A percentile compares a stretch with the other conserved stretches of the same genome.
Evolutionary conservation across 1,140 invertebrate species (phyloP).

Genomic region (Trachymyrmex septentrionalis): DNA sequence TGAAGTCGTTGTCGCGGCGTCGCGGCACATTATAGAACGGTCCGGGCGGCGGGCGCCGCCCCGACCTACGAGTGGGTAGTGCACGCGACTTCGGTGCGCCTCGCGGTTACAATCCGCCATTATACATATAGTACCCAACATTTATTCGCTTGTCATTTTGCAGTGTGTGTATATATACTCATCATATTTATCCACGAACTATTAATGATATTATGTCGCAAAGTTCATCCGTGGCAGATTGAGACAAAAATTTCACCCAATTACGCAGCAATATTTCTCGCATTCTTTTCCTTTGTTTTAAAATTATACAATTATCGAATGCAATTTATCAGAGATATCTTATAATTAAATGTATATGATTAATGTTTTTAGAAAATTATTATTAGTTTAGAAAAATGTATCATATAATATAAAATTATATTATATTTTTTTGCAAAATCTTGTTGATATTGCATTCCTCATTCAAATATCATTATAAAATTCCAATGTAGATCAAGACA

Average conservation of each 20-base stretch:
- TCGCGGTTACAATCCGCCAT: slow-evolving; percentile 11
- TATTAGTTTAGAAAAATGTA: too few species aligned
- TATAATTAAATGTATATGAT: not conserved
- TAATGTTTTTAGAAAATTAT: too few species aligned
- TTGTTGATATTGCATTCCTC: too few species aligned
- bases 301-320: too few species aligned
- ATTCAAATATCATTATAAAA: too few species aligned
- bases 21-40: slow-evolving; percentile 63
- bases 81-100: slow-evolving; percentile 21
- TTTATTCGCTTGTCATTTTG: not conserved
- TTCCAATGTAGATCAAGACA: too few species aligned
- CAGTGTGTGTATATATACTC: too few species aligned
- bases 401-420: too few species aligned
- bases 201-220: not conserved
- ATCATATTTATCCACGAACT: not conserved
- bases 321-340: not conserved
- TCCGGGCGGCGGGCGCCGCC: slow-evolving; percentile 69
- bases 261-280: not conserved
- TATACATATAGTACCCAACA: not conserved
- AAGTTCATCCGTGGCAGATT: not conserved
- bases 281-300: not conserved
- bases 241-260: not conserved
- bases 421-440: too few species aligned
- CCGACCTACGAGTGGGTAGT: slow-evolving; percentile 41
- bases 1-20: slow-evolving; percentile 60